A percentile compares a stretch with the other conserved stretches of the same genome.
Evolutionary conservation across 2,888 invertebrate genomes (phyloP).

Genomic region (Sphaerophoria rueppellii): DNA sequence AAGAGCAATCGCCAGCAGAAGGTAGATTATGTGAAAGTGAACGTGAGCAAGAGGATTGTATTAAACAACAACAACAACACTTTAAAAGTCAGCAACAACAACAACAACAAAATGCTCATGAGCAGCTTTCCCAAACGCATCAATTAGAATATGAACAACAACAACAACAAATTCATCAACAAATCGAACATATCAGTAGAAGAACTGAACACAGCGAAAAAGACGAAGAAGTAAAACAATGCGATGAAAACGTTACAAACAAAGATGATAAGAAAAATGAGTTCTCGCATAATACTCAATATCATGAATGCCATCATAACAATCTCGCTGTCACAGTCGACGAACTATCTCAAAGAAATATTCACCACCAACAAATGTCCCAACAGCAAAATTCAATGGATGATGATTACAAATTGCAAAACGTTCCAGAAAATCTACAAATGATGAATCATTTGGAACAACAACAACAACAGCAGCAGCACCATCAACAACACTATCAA

Average conservation of each 20-base stretch:
- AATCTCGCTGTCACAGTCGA: conserved; percentile 34
- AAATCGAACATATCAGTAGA: neutral
- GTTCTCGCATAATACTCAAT: conserved; percentile 49
- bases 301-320: conserved; percentile 50
- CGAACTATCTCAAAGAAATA: conserved; percentile 49
- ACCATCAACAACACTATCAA: conserved; percentile 37
- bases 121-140: conserved; percentile 11
- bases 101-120: conserved; percentile 13
- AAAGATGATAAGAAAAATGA: conserved; percentile 35
- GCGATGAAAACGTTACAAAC: conserved; percentile 19
- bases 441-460: conserved; percentile 78
- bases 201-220: conserved; percentile 32
- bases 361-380: conserved; percentile 52
- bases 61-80: too few species aligned
- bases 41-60: conserved; percentile 24
- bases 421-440: conserved; percentile 49
- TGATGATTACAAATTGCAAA: conserved; percentile 48
- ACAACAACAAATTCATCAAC: conserved; percentile 13
- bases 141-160: conserved; percentile 21
- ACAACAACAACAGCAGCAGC: conserved; percentile 21
- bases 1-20: conserved; percentile 22
- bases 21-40: conserved; percentile 12
- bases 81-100: too few species aligned
- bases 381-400: conserved; percentile 31
- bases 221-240: conserved; percentile 22